Evolutionary conservation across 2,113 vertebrate species (phyloP).

Genomic region (Zosterops lateralis): DNA sequence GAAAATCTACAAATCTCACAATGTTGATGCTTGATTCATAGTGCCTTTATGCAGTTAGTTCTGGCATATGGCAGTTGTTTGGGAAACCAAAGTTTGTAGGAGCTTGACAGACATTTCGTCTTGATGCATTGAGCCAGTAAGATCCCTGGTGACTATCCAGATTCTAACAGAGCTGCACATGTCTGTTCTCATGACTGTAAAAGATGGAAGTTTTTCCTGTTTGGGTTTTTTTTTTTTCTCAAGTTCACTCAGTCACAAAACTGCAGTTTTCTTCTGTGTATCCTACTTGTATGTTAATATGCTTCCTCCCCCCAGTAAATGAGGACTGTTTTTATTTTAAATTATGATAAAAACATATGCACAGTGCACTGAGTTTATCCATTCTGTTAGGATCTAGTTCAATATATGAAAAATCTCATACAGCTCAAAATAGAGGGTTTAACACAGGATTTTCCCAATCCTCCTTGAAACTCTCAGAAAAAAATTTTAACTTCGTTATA

Average conservation of each 20-base stretch:
- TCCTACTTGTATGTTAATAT: neutral
- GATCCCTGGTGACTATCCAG: constrained; percentile 44
- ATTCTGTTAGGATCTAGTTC: neutral
- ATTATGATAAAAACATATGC: neutral
- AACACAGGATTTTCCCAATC: neutral
- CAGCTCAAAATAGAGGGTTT: neutral
- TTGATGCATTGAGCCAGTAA: constrained; percentile 45
- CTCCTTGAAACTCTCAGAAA: neutral
- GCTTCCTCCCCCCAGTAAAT: neutral
- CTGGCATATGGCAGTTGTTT: constrained; percentile 47
- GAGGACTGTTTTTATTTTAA: neutral
- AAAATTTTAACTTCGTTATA: neutral
- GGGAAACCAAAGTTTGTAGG: constrained; percentile 47
- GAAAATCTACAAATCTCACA: neutral
- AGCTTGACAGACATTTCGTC: constrained; percentile 55
- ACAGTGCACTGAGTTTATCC: neutral
- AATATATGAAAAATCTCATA: neutral
- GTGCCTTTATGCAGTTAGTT: neutral
- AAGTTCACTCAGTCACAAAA: neutral
- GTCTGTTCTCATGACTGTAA: constrained; percentile 12
- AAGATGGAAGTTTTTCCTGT: constrained; percentile 12
- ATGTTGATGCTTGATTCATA: neutral
- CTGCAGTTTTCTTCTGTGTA: neutral
- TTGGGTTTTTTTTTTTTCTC: constrained; percentile 4
- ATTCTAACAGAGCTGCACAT: constrained; percentile 46